phyloP scores from a whole-genome alignment of 2,888 invertebrate genomes.

The Drosophila formosana region DNA sequence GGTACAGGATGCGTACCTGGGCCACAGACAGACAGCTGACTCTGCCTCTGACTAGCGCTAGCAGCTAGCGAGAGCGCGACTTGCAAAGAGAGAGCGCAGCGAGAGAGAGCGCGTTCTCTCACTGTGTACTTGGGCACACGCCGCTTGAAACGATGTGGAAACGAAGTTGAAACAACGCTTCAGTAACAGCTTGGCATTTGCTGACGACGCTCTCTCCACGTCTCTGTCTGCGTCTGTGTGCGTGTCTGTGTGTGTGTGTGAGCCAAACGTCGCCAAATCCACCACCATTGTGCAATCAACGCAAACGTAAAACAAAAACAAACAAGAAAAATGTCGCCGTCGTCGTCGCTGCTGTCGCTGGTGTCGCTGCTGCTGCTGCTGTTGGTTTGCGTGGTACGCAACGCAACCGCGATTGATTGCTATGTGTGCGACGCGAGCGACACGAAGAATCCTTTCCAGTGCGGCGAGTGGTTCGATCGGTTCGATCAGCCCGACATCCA shows the following conservation, averaged over 20 bases:
- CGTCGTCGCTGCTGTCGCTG: slow-evolving; percentile 31
- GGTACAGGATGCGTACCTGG: slow-evolving; percentile 24
- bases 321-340: slow-evolving; percentile 15
- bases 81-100: neutral
- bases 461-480: slow-evolving; percentile 91
- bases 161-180: slow-evolving; percentile 69
- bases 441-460: slow-evolving; percentile 91
- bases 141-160: slow-evolving; percentile 70
- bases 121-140: neutral
- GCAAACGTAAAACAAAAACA: slow-evolving; percentile 5
- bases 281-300: slow-evolving; percentile 54
- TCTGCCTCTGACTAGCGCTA: slow-evolving; percentile 20
- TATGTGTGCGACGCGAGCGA: slow-evolving; percentile 96
- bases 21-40: slow-evolving; percentile 18
- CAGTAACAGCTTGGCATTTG: slow-evolving; percentile 82
- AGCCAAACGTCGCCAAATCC: slow-evolving; percentile 37
- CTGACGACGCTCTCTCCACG: slow-evolving; percentile 60
- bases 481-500: slow-evolving; percentile 88
- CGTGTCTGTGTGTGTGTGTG: slow-evolving; percentile 19
- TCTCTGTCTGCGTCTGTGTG: slow-evolving; percentile 8
- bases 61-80: slow-evolving; percentile 12
- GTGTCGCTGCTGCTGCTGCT: slow-evolving; percentile 44
- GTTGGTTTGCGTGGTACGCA: slow-evolving; percentile 24
- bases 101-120: slow-evolving; percentile 8
- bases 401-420: slow-evolving; percentile 89